A percentile compares a stretch with the other conserved stretches of the same genome.
Evolutionary conservation across 2,888 invertebrate species (phyloP).

Genomic region (Drosophila robusta): DNA sequence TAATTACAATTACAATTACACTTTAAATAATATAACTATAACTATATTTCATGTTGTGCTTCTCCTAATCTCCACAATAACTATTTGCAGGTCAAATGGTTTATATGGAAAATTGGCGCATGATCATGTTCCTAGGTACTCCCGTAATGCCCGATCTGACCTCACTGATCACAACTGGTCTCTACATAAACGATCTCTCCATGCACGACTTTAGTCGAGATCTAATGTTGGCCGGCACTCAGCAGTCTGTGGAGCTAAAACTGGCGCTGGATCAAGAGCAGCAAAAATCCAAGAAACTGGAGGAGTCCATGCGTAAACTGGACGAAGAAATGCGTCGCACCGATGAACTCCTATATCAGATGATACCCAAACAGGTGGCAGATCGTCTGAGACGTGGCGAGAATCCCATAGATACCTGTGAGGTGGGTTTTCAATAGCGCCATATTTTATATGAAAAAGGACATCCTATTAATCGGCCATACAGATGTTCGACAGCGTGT

Average conservation of each 20-base stretch:
- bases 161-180: slow-evolving; percentile 95
- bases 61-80: background rate
- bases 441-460: background rate
- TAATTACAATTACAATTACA: too few relatives aligned
- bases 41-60: too few relatives aligned
- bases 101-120: slow-evolving; percentile 98
- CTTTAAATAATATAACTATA: too few relatives aligned
- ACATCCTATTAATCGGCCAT: slow-evolving; percentile 11
- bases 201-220: slow-evolving; percentile 99
- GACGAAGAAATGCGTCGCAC: slow-evolving; percentile 98
- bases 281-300: slow-evolving; percentile 97
- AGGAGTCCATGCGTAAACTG: slow-evolving; percentile 97
- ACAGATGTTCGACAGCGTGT: slow-evolving; percentile 98
- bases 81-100: slow-evolving; percentile 96
- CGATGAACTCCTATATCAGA: slow-evolving; percentile 97
- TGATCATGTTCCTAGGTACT: slow-evolving; percentile 98
- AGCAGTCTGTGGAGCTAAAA: slow-evolving; percentile 98
- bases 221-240: slow-evolving; percentile 97
- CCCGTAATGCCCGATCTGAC: slow-evolving; percentile 98
- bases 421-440: slow-evolving; percentile 87
- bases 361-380: slow-evolving; percentile 99
- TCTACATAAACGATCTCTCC: slow-evolving; percentile 99
- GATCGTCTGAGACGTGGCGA: slow-evolving; percentile 97
- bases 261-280: slow-evolving; percentile 98
- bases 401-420: slow-evolving; percentile 97